These are phyloP conservation scores for Colletes gigas DNA, from an alignment of 1,140 invertebrate species.

Conservation along the genomic window DNA sequence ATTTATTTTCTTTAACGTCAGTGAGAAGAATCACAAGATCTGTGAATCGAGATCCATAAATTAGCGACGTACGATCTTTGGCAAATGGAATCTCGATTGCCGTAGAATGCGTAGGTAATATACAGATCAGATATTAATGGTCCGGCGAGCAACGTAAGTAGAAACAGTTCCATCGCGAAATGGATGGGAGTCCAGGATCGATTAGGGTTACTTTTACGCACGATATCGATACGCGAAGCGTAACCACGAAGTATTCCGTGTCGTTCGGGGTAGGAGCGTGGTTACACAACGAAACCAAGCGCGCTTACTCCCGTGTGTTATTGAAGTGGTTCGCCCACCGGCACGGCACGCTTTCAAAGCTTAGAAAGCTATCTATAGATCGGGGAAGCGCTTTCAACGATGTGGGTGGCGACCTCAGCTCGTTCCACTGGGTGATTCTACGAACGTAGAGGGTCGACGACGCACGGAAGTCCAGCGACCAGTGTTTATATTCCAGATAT, in stretches of 20 bases:
- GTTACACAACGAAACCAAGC: constrained; percentile 48
- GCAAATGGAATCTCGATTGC: too few species aligned
- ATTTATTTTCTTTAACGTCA: too few species aligned
- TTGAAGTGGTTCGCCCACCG: constrained; percentile 78
- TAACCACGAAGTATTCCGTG: not conserved
- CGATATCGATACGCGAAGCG: not conserved
- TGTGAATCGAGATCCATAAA: too few species aligned
- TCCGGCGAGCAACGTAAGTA: too few species aligned
- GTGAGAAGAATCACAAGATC: too few species aligned
- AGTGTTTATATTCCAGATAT: constrained; percentile 53
- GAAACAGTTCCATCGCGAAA: not conserved
- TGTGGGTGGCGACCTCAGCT: constrained; percentile 74
- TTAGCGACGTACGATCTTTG: too few species aligned
- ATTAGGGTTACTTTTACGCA: not conserved
- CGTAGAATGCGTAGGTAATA: too few species aligned
- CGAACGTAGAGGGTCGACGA: constrained; percentile 35
- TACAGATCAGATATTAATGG: not conserved
- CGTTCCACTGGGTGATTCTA: constrained; percentile 42
- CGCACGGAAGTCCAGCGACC: constrained; percentile 58
- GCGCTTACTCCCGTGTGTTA: constrained; percentile 62
- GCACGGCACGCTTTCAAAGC: constrained; percentile 60
- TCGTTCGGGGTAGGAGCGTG: constrained; percentile 4
- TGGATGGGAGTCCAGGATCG: not conserved
- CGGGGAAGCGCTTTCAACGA: constrained; percentile 63
- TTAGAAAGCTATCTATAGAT: constrained; percentile 72